phyloP scores from a whole-genome alignment of 2,113 vertebrate genomes.

The Solea solea region DNA sequence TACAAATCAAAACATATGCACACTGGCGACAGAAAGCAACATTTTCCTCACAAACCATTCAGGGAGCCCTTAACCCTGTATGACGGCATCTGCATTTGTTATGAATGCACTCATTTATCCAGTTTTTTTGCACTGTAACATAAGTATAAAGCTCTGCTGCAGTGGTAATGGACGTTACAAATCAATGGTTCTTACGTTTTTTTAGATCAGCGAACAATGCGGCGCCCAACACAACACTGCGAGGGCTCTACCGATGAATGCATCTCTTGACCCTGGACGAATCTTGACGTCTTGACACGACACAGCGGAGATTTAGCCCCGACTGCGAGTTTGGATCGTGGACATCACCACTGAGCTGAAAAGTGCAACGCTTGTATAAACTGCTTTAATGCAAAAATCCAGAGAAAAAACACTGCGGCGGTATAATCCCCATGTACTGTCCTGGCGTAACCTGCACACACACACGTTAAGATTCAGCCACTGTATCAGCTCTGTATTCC shows the following conservation, averaged over 20 bases:
- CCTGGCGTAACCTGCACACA: neutral
- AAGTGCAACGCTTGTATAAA: neutral
- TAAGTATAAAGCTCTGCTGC: constrained; percentile 2
- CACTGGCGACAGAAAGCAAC: neutral
- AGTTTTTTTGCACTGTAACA: no score
- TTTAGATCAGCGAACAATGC: constrained; percentile 16
- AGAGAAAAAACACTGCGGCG: neutral
- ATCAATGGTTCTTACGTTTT: constrained; percentile 19
- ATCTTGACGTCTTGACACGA: neutral
- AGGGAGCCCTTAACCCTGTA: neutral
- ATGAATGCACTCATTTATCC: no score
- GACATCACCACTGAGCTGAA: neutral
- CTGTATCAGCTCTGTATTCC: neutral
- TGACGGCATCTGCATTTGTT: neutral
- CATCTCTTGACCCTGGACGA: neutral
- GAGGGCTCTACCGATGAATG: neutral
- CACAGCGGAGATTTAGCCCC: neutral
- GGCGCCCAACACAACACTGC: neutral
- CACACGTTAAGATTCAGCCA: neutral
- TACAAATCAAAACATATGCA: neutral
- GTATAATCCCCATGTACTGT: neutral
- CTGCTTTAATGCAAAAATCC: constrained; percentile 1
- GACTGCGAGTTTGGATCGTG: neutral
- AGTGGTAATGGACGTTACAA: constrained; percentile 25
- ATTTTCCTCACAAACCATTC: no score